A percentile compares a stretch with the other conserved stretches of the same genome.
These are phyloP conservation scores for Sycobia sp. DNA, from an alignment of 1,140 invertebrate species.

Conservation along the genomic window DNA sequence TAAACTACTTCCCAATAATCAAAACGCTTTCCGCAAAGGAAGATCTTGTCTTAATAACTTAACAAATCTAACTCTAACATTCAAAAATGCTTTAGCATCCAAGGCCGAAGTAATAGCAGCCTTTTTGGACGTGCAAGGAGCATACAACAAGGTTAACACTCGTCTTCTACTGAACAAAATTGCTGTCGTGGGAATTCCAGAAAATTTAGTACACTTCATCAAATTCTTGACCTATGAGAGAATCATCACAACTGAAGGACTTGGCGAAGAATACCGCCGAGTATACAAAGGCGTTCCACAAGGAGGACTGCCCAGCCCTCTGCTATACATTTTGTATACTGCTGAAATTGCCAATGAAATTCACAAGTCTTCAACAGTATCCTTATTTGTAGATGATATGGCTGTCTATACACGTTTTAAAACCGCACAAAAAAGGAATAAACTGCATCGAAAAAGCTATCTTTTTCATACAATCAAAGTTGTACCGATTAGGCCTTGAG, in stretches of 20 bases:
- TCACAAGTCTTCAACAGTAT: neutral
- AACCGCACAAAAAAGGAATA: neutral
- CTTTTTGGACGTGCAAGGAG: constrained; percentile 21
- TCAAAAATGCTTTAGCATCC: neutral
- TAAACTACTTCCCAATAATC: neutral
- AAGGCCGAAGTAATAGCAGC: neutral
- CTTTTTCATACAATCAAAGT: neutral
- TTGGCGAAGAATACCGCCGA: neutral
- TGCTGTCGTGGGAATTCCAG: neutral
- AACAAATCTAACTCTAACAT: neutral
- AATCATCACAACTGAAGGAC: neutral
- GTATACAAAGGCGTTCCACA: constrained; percentile 3
- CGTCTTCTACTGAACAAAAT: too few relatives aligned
- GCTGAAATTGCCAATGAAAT: neutral
- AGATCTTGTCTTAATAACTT: constrained; percentile 14
- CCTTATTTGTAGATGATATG: neutral
- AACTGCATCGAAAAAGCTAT: neutral
- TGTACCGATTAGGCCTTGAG: neutral
- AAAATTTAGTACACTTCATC: constrained; percentile 11
- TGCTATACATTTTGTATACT: neutral
- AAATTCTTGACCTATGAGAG: too few relatives aligned
- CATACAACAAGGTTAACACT: constrained; percentile 32
- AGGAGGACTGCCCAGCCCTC: constrained; percentile 5
- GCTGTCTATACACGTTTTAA: neutral
- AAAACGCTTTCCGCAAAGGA: constrained; percentile 5